Base-by-base conservation (phyloP, 2,113 vertebrate species). In the Rafetus swinhoei region DNA sequence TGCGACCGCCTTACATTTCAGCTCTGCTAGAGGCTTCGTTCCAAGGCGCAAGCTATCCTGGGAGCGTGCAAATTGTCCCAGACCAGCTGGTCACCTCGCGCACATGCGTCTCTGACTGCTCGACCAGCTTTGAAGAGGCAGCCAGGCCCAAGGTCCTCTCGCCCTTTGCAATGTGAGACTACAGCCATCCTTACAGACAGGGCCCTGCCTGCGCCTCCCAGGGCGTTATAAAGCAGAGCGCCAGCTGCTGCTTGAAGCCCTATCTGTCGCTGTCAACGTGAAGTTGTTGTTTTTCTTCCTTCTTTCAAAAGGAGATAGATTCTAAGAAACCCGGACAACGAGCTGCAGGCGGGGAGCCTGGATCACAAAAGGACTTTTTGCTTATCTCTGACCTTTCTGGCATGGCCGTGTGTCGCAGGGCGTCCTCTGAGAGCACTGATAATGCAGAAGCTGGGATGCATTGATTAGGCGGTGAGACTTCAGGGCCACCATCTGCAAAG, bases 331-430 rank as follows among this genome's bases (percentile, higher is more conserved):
- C 22, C 91, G 39, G 59, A 82, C 92, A 85, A 62, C 74, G 87
- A 87, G 87, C 86, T 84, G 89, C 74, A 86, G 84, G 88, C 89
- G 29, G 54, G 56, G 91, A 93, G 79, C 39, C 9, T 45, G 59
- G 50, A 95, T 8, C 82, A 94, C 76, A 53, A 65, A 96, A 77
- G 35, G 62, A 60, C 62, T n/a, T 93, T 86, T 95, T 76, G 57
- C 39, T 97, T 97, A 97, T 97, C 97, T 96, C 35, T 91, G 91
- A 79, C 90, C 89, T 89, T 39, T 83, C 21, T 94, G 89, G 8
- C 29, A 9, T n/a, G 82, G 86, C 56, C 1, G 18, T 4, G 5
- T 89, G 72, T 86, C 1, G 4, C 35, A 15, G 69, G 82, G 92
- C 35, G 92, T 81, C 88, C 92, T 79, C 72, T 29, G 50, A 3